phyloP scores from a whole-genome alignment of 2,113 vertebrate species.

The Tragelaphus scriptus region DNA sequence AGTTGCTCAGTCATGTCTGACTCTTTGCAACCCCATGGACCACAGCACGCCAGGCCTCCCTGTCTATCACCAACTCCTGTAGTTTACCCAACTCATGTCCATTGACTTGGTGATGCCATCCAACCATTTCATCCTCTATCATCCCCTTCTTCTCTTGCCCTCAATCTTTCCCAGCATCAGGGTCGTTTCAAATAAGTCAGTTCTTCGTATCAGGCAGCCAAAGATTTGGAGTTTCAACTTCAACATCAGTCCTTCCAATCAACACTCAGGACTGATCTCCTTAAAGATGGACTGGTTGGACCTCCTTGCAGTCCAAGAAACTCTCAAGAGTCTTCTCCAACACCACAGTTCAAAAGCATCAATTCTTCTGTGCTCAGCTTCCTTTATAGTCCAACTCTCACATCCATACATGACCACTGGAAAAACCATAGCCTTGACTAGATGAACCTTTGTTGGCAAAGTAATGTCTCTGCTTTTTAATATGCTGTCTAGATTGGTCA shows the following conservation, averaged over 20 bases:
- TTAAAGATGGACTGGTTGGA: too few relatives aligned
- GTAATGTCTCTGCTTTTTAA: too few relatives aligned
- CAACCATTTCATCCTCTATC: neutral
- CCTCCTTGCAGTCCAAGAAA: fast-evolving
- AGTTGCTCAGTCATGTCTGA: neutral
- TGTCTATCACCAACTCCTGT: neutral
- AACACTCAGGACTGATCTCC: too few relatives aligned
- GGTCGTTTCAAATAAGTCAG: neutral
- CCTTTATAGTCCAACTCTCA: too few relatives aligned
- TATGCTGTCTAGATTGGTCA: too few relatives aligned
- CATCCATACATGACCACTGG: too few relatives aligned
- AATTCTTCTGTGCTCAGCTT: too few relatives aligned
- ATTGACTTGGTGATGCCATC: neutral
- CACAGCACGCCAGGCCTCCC: neutral
- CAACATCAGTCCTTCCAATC: too few relatives aligned
- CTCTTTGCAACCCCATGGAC: neutral
- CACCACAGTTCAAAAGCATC: fast-evolving
- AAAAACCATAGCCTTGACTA: too few relatives aligned
- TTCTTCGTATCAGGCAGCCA: neutral
- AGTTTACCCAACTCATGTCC: neutral
- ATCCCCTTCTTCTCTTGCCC: neutral
- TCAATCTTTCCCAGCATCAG: neutral
- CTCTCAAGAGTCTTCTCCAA: fast-evolving
- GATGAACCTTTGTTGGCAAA: too few relatives aligned
- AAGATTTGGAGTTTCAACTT: neutral